Evolutionary conservation across 2,888 invertebrate genomes (phyloP).

Genomic region (Agapostemon virescens): DNA sequence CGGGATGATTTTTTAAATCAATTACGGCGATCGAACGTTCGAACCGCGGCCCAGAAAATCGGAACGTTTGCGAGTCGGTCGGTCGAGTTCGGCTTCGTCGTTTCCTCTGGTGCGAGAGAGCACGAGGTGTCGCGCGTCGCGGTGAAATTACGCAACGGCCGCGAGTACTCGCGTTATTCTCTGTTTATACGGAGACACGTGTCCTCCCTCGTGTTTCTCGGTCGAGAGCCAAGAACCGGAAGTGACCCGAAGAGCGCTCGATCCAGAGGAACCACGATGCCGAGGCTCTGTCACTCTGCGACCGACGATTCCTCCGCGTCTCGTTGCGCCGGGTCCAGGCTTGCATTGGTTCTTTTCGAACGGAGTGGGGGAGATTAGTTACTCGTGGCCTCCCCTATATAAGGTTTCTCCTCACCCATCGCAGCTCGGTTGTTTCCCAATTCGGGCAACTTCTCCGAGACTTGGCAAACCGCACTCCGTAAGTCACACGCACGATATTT

Average conservation of each 20-base stretch:
- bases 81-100: not conserved
- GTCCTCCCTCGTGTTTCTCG: not conserved
- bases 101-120: not conserved
- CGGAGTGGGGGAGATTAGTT: constrained; percentile 57
- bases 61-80: not conserved
- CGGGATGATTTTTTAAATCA: not conserved
- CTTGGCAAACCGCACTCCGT: constrained; percentile 76
- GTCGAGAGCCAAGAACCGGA: not conserved
- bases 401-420: constrained; percentile 73
- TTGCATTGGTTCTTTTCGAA: not conserved
- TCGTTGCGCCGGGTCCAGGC: not conserved
- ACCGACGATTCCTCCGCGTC: not conserved
- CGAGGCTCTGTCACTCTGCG: not conserved
- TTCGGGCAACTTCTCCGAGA: constrained; percentile 77
- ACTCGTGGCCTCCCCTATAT: constrained; percentile 72
- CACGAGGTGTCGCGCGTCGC: not conserved
- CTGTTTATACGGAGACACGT: constrained; percentile 6
- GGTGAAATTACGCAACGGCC: not conserved
- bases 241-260: not conserved
- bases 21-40: constrained; percentile 9
- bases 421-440: constrained; percentile 77
- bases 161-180: constrained; percentile 4
- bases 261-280: constrained; percentile 7
- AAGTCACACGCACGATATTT: constrained; percentile 63
- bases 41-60: not conserved